Conservation (phyloP, 2,888 invertebrate genomes). For the Amphipoea oculea region DNA sequence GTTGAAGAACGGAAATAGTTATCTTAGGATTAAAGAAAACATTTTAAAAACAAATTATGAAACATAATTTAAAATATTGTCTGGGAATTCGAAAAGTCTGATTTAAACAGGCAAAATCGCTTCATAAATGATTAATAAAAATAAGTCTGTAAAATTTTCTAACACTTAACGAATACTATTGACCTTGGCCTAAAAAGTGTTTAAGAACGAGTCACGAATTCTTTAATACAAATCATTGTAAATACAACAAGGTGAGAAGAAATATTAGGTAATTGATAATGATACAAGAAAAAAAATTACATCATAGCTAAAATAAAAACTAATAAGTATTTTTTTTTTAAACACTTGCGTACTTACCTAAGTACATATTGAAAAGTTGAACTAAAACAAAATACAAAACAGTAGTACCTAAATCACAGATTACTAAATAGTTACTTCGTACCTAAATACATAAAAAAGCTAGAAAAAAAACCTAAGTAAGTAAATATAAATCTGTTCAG, state of each 20-base stretch:
- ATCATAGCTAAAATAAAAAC: no score
- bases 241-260: constrained; percentile 18
- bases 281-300: no score
- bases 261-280: no score
- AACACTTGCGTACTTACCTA: no score
- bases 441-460: not conserved
- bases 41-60: no score
- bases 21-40: no score
- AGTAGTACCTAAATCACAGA: not conserved
- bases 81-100: no score
- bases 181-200: constrained; percentile 28
- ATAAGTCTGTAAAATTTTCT: constrained; percentile 12
- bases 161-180: constrained; percentile 17
- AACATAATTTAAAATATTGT: no score
- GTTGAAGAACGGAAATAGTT: no score
- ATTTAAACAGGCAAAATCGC: no score
- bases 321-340: no score
- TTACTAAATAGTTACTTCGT: no score
- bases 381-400: not conserved
- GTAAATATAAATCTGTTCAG: not conserved
- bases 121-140: not conserved
- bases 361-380: not conserved
- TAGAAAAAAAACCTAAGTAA: not conserved
- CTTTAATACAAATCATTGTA: constrained; percentile 9
- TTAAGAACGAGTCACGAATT: constrained; percentile 36